Conservation (phyloP, 1,140 invertebrate genomes). For the Dryas iulia region DNA sequence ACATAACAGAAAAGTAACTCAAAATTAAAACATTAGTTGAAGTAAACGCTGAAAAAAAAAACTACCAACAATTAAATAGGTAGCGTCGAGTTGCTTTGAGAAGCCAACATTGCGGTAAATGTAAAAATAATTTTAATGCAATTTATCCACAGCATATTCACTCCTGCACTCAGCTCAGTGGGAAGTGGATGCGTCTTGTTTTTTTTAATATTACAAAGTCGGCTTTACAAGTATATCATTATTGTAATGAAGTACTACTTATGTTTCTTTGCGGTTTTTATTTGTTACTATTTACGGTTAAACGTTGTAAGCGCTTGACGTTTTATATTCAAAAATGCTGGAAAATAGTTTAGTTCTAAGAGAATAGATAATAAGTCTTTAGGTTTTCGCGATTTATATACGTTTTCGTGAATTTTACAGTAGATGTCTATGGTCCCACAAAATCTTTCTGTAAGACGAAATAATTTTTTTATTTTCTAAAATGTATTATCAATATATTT, state of each 20-base stretch:
- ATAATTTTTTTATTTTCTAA: too few relatives aligned
- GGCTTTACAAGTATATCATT: not conserved
- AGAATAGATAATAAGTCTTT: too few relatives aligned
- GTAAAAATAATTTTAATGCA: not conserved
- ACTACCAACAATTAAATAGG: not conserved
- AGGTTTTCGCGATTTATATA: too few relatives aligned
- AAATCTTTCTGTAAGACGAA: too few relatives aligned
- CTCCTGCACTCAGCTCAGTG: not conserved
- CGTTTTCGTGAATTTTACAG: too few relatives aligned
- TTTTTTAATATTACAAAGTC: not conserved
- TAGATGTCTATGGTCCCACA: too few relatives aligned
- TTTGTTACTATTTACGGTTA: not conserved
- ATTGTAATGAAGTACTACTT: conserved; percentile 2
- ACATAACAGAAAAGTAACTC: too few relatives aligned
- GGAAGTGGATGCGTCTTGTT: not conserved
- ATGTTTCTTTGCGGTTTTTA: not conserved
- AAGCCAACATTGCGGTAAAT: not conserved
- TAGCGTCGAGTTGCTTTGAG: not conserved
- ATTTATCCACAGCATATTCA: not conserved
- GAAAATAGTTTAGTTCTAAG: too few relatives aligned
- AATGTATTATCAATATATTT: too few relatives aligned
- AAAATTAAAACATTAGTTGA: too few relatives aligned
- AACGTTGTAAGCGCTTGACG: not conserved
- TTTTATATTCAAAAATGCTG: too few relatives aligned
- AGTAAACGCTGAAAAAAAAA: too few relatives aligned